These are phyloP conservation scores for Metallyticus violacea DNA, from an alignment of 2,888 invertebrate species.

Conservation along the genomic window DNA sequence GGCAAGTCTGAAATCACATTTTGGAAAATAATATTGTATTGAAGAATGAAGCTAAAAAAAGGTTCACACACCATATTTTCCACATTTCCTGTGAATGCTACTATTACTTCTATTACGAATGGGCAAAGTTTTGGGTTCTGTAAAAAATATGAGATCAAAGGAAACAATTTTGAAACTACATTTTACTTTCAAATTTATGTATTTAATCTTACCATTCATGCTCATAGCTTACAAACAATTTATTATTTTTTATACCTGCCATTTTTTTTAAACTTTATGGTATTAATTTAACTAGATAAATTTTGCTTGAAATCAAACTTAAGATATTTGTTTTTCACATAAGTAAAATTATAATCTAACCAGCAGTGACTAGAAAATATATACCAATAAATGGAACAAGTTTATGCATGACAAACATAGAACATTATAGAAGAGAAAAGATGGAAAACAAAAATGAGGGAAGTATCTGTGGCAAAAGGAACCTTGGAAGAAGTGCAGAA, in stretches of 20 bases:
- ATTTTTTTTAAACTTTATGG: not conserved
- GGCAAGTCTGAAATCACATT: not conserved
- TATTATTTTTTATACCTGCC: not conserved
- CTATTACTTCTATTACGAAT: not conserved
- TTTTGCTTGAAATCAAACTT: not conserved
- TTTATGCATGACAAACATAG: not conserved
- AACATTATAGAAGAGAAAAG: not conserved
- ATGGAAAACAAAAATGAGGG: too few species aligned
- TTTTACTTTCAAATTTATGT: not conserved
- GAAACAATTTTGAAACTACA: not conserved
- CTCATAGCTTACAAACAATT: not conserved
- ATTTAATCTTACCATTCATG: not conserved
- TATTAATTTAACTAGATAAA: not conserved
- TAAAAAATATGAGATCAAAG: not conserved
- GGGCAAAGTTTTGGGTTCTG: not conserved
- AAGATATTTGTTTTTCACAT: not conserved
- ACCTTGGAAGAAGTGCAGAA: not conserved
- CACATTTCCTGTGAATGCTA: not conserved
- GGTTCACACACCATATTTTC: not conserved
- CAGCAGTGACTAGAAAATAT: not conserved
- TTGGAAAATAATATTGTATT: not conserved
- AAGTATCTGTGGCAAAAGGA: too few species aligned
- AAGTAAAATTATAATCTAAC: not conserved
- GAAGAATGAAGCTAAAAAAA: not conserved
- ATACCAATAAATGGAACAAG: not conserved